Percentiles rank a stretch among this genome's conserved stretches.
These are phyloP conservation scores for Acomys russatus DNA, from an alignment of 2,797 vertebrate species.

Conservation along the genomic window DNA sequence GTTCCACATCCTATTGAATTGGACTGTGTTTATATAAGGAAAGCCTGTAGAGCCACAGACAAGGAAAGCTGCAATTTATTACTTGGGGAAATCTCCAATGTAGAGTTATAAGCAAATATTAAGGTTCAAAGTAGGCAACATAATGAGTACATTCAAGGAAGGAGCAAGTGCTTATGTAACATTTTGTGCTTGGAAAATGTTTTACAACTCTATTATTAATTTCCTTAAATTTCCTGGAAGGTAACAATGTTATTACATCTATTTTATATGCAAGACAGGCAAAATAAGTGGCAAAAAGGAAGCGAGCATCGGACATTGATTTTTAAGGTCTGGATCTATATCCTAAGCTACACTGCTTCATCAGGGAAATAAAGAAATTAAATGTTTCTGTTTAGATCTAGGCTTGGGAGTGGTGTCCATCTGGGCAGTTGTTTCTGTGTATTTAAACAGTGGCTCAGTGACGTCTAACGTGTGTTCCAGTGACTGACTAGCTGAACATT, in stretches of 20 bases:
- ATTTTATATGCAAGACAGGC: constrained; percentile 77
- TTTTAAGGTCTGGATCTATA: constrained; percentile 49
- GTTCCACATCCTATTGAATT: constrained; percentile 53
- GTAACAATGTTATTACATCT: constrained; percentile 80
- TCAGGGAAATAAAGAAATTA: constrained; percentile 70
- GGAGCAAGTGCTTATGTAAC: constrained; percentile 75
- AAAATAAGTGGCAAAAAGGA: constrained; percentile 77
- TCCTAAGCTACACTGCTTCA: constrained; percentile 44
- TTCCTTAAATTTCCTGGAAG: constrained; percentile 77
- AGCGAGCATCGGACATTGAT: constrained; percentile 67
- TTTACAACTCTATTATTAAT: constrained; percentile 81
- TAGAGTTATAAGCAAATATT: constrained; percentile 78
- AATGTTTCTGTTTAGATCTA: constrained; percentile 64
- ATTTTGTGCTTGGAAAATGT: constrained; percentile 81
- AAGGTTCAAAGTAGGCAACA: constrained; percentile 78
- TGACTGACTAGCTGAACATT: constrained; percentile 39
- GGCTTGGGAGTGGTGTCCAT: background rate
- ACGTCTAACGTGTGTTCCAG: constrained; percentile 20
- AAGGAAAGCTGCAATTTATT: constrained; percentile 77
- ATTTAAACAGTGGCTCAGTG: constrained; percentile 32
- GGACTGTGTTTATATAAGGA: constrained; percentile 66
- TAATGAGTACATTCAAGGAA: constrained; percentile 80
- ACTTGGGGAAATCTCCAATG: constrained; percentile 78
- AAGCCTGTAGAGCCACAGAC: constrained; percentile 65
- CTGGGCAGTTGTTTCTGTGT: constrained; percentile 59